Conservation (phyloP, 1,140 invertebrate genomes). For the Drosophila novamexicana region DNA sequence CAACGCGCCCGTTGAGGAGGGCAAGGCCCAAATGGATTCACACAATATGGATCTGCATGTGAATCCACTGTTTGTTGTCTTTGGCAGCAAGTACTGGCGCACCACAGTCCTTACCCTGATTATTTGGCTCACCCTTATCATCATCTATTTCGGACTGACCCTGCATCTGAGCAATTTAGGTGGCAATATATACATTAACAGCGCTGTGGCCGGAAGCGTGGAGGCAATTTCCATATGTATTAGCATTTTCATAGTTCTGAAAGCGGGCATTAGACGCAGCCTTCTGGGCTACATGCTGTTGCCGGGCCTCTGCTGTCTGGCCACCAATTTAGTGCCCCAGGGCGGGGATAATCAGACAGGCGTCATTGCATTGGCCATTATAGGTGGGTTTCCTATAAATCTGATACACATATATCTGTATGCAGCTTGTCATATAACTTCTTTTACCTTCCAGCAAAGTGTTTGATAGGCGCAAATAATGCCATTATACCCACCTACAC, state of each 20-base stretch:
- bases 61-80: constrained; percentile 87
- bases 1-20: constrained; percentile 19
- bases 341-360: constrained; percentile 81
- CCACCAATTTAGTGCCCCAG: constrained; percentile 85
- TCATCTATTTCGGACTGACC: constrained; percentile 89
- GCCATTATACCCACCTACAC: constrained; percentile 90
- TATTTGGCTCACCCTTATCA: constrained; percentile 89
- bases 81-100: constrained; percentile 86
- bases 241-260: constrained; percentile 88
- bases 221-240: constrained; percentile 89
- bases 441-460: constrained; percentile 85
- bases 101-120: constrained; percentile 88
- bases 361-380: constrained; percentile 86
- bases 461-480: constrained; percentile 88
- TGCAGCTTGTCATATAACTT: neutral
- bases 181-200: constrained; percentile 89
- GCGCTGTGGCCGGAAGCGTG: constrained; percentile 87
- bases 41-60: constrained; percentile 40
- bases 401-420: neutral
- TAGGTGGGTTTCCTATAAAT: constrained; percentile 67
- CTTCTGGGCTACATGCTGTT: constrained; percentile 87
- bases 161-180: constrained; percentile 89
- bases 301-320: constrained; percentile 87
- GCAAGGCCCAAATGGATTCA: neutral
- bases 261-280: constrained; percentile 88